Evolutionary conservation across 1,140 invertebrate species (phyloP).

Genomic region (Melanaphis sacchari): DNA sequence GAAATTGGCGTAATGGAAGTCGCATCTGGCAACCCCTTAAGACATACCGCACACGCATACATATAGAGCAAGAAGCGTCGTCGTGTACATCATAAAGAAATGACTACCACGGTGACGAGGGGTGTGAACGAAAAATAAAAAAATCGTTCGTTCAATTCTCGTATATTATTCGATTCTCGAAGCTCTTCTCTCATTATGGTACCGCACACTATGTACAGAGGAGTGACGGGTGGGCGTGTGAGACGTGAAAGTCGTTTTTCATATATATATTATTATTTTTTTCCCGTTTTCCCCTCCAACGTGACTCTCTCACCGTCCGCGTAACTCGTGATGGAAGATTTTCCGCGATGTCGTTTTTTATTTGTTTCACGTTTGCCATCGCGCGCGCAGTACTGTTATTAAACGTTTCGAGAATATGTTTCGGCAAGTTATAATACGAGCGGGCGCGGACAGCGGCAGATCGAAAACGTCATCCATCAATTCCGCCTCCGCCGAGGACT

Average conservation of each 20-base stretch:
- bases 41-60: background rate
- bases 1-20: constrained; percentile 58
- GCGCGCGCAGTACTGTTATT: background rate
- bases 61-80: background rate
- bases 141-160: constrained; percentile 38
- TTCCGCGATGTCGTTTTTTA: constrained; percentile 43
- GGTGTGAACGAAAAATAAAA: background rate
- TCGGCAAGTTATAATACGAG: constrained; percentile 26
- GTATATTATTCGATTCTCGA: constrained; percentile 52
- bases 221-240: background rate
- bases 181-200: constrained; percentile 37
- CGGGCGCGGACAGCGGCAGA: constrained; percentile 17
- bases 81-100: constrained; percentile 42
- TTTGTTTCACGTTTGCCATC: constrained; percentile 46
- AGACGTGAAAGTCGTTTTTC: constrained; percentile 53
- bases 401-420: constrained; percentile 49
- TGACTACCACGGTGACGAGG: background rate
- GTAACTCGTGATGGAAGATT: constrained; percentile 14
- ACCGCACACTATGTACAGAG: background rate
- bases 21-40: constrained; percentile 58
- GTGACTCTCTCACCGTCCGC: background rate
- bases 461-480: constrained; percentile 56
- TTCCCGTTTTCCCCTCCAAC: background rate
- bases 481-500: background rate
- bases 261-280: constrained; percentile 35